A percentile compares a stretch with the other conserved stretches of the same genome.
Evolutionary conservation across 2,888 invertebrate genomes (phyloP).

Genomic region (Hirtodrosophila histrioides): DNA sequence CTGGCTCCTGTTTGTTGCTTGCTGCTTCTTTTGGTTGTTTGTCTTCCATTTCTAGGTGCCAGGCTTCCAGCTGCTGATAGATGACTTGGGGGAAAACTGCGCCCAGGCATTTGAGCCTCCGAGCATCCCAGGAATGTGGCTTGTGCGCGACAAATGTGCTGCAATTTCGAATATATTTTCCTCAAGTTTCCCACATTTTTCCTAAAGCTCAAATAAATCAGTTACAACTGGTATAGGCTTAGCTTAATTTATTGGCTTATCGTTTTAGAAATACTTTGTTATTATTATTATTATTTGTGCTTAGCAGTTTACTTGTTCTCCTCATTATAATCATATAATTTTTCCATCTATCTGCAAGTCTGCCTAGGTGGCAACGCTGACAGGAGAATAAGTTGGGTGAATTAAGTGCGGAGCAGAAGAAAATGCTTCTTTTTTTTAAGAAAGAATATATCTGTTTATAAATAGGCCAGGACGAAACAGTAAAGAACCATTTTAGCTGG

Average conservation of each 20-base stretch:
- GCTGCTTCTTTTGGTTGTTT: conserved; percentile 13
- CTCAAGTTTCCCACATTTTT: conserved; percentile 1
- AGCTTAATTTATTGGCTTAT: conserved; percentile 33
- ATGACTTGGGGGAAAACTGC: conserved; percentile 44
- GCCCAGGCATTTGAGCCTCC: not conserved
- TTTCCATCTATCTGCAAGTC: too few relatives aligned
- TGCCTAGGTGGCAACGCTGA: too few relatives aligned
- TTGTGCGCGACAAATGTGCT: conserved; percentile 55
- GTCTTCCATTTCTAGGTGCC: conserved; percentile 10
- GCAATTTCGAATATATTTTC: conserved; percentile 42
- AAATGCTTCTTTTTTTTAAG: too few relatives aligned
- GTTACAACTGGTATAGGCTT: conserved; percentile 24
- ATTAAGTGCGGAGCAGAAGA: too few relatives aligned
- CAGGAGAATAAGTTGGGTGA: too few relatives aligned
- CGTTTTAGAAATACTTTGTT: not conserved
- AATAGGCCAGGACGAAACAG: too few relatives aligned
- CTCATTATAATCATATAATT: too few relatives aligned
- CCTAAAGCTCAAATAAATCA: conserved; percentile 23
- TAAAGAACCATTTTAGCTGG: too few relatives aligned
- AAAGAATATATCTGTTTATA: too few relatives aligned
- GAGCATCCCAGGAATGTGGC: conserved; percentile 19
- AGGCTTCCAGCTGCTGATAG: conserved; percentile 34
- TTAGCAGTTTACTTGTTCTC: too few relatives aligned
- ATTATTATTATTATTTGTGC: too few relatives aligned
- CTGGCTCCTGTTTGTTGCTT: not conserved